Evolutionary conservation across 1,140 invertebrate genomes (phyloP).

Genomic region (Physella acuta): DNA sequence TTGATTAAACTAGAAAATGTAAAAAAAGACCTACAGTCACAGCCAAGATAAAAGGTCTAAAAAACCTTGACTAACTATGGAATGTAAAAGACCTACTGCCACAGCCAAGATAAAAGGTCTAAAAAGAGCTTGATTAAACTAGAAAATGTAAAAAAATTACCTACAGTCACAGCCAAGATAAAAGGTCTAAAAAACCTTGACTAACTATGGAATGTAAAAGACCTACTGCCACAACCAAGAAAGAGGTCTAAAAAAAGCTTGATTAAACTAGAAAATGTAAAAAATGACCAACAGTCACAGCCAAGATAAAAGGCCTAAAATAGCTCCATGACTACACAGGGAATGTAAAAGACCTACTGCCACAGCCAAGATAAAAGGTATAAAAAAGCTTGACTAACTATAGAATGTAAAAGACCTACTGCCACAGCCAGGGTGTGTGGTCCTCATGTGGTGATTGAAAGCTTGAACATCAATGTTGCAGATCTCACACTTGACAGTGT

Average conservation of each 20-base stretch:
- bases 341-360: no score
- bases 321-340: no score
- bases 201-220: no score
- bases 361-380: background rate
- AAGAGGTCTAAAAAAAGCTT: background rate
- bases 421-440: constrained; percentile 57
- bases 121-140: background rate
- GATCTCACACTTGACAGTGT: constrained; percentile 49
- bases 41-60: background rate
- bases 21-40: no score
- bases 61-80: background rate
- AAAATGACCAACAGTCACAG: no score
- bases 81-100: background rate
- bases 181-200: no score
- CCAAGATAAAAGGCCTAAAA: no score
- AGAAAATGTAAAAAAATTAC: background rate
- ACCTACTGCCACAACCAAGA: background rate
- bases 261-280: background rate
- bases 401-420: constrained; percentile 32
- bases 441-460: constrained; percentile 51
- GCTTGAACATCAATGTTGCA: constrained; percentile 42
- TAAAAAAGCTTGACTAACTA: background rate
- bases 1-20: no score
- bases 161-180: background rate
- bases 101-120: background rate